Conservation (phyloP, 2,888 invertebrate species). For the Chloroclysta siterata region DNA sequence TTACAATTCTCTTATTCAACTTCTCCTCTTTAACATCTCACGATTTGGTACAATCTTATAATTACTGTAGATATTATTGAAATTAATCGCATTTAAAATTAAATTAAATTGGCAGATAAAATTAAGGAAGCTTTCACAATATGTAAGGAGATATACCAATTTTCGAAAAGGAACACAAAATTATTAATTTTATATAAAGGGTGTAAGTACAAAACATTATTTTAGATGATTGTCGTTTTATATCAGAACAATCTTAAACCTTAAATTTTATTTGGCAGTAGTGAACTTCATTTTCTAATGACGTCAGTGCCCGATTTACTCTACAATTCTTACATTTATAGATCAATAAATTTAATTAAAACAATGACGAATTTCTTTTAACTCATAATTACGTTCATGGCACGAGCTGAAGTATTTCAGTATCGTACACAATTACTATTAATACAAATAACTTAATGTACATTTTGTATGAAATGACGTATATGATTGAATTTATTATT, state of each 20-base stretch:
- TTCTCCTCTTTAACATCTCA: slow-evolving; percentile 58
- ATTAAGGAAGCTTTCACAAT: slow-evolving; percentile 36
- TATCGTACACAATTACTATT: slow-evolving; percentile 22
- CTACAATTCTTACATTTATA: slow-evolving; percentile 66
- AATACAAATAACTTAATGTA: slow-evolving; percentile 39
- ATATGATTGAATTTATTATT: slow-evolving; percentile 54
- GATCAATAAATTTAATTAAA: slow-evolving; percentile 67
- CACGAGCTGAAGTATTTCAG: slow-evolving; percentile 34
- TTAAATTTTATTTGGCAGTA: slow-evolving; percentile 80
- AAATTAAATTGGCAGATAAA: slow-evolving; percentile 38
- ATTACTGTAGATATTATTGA: slow-evolving; percentile 35
- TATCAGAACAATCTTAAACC: slow-evolving; percentile 78
- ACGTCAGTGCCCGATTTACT: slow-evolving; percentile 64
- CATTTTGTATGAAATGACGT: slow-evolving; percentile 29
- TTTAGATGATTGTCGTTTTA: slow-evolving; percentile 65
- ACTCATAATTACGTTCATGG: slow-evolving; percentile 46
- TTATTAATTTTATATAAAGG: slow-evolving; percentile 51
- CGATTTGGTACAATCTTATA: slow-evolving; percentile 62
- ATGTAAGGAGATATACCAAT: slow-evolving; percentile 21
- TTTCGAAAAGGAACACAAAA: slow-evolving; percentile 24
- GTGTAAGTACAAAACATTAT: slow-evolving; percentile 74
- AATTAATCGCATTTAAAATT: slow-evolving; percentile 30
- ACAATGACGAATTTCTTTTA: slow-evolving; percentile 71
- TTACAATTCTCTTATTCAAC: slow-evolving; percentile 71
- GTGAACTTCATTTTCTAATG: slow-evolving; percentile 72